Conservation (phyloP, 2,888 invertebrate genomes). For the Xylota segnis region DNA sequence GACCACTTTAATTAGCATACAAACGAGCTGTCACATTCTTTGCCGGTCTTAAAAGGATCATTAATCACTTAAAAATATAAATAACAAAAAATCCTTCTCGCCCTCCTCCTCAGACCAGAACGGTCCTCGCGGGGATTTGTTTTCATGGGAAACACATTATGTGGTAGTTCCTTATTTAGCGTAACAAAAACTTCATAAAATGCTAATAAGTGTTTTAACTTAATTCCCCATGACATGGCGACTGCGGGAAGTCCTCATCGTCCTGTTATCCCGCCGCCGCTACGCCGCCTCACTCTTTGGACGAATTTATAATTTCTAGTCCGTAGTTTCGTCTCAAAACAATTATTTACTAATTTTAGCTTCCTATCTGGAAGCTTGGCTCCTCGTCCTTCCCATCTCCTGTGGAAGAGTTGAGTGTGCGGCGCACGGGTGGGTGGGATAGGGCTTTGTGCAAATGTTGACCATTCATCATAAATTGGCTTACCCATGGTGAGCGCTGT, state of each 20-base stretch:
- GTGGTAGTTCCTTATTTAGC: slow-evolving; percentile 51
- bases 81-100: slow-evolving; percentile 13
- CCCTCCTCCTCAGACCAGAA: too few relatives aligned
- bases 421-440: neutral
- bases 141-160: slow-evolving; percentile 42
- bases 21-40: slow-evolving; percentile 60
- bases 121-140: slow-evolving; percentile 18
- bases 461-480: slow-evolving; percentile 65
- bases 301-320: slow-evolving; percentile 62
- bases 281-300: neutral
- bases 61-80: slow-evolving; percentile 52
- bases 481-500: slow-evolving; percentile 28
- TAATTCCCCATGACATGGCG: slow-evolving; percentile 68
- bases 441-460: slow-evolving; percentile 47
- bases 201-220: slow-evolving; percentile 71
- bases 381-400: slow-evolving; percentile 24
- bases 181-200: slow-evolving; percentile 65
- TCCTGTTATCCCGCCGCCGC: neutral
- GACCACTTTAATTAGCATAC: slow-evolving; percentile 59
- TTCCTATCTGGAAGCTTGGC: slow-evolving; percentile 23
- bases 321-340: slow-evolving; percentile 46
- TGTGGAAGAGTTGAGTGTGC: slow-evolving; percentile 7
- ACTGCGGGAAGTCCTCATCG: slow-evolving; percentile 7
- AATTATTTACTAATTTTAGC: slow-evolving; percentile 64
- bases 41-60: slow-evolving; percentile 48